phyloP scores from a whole-genome alignment of 2,113 vertebrate species.

The Cromileptes altivelis region DNA sequence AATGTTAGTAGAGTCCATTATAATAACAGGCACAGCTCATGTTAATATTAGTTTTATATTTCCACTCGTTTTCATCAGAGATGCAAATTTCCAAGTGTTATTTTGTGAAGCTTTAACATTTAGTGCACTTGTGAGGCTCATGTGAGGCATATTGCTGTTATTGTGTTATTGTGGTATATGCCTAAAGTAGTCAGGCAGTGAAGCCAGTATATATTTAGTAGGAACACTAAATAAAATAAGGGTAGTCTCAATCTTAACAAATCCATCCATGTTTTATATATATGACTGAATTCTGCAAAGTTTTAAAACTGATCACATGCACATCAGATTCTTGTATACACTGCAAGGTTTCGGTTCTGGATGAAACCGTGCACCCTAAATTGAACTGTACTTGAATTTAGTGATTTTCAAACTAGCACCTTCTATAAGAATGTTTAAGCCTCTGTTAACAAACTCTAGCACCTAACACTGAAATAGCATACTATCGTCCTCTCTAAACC shows the following conservation, averaged over 20 bases:
- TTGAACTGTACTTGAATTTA: background rate
- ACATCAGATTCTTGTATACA: background rate
- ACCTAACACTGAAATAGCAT: constrained; percentile 26
- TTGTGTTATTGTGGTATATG: constrained; percentile 21
- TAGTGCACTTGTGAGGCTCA: constrained; percentile 38
- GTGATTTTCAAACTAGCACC: constrained; percentile 13
- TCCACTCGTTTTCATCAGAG: constrained; percentile 10
- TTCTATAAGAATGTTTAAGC: constrained; percentile 11
- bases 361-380: background rate
- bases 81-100: background rate
- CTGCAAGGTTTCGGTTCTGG: constrained; percentile 5
- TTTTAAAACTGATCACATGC: constrained; percentile 35
- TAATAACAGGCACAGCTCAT: background rate
- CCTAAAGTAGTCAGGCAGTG: constrained; percentile 20
- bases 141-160: constrained; percentile 10
- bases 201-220: constrained; percentile 19
- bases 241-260: background rate
- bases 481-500: background rate
- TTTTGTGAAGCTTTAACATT: constrained; percentile 30
- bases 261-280: constrained; percentile 14
- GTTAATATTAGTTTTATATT: constrained; percentile 24
- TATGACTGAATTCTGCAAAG: background rate
- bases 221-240: background rate
- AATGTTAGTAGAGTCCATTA: constrained; percentile 50
- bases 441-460: background rate